phyloP scores from a whole-genome alignment of 2,888 invertebrate genomes.

The Hybos culiciformis region DNA sequence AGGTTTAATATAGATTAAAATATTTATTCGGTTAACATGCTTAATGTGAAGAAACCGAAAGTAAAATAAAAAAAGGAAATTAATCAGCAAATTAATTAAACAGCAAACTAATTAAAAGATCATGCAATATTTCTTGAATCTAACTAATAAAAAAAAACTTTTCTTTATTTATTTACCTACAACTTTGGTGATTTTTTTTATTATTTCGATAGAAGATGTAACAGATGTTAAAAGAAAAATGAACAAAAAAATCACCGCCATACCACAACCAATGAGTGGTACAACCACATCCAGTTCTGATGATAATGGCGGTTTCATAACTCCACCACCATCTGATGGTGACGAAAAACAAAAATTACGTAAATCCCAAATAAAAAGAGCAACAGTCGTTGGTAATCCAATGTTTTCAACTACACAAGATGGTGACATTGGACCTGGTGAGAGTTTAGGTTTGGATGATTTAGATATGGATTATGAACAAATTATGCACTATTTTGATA shows the following conservation, averaged over 20 bases:
- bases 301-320: conserved; percentile 23
- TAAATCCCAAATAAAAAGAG: conserved; percentile 52
- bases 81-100: no score
- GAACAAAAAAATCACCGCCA: conserved; percentile 13
- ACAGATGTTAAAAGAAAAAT: conserved; percentile 17
- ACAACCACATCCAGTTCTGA: conserved; percentile 20
- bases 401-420: conserved; percentile 55
- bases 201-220: conserved; percentile 16
- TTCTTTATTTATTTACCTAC: no score
- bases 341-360: no score
- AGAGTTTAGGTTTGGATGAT: conserved; percentile 62
- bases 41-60: no score
- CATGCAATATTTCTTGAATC: no score
- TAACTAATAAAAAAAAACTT: no score
- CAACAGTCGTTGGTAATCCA: conserved; percentile 77
- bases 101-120: no score
- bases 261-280: conserved; percentile 12
- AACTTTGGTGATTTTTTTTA: no score
- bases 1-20: no score
- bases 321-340: conserved; percentile 19
- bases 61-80: no score
- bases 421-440: conserved; percentile 40
- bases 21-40: no score
- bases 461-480: conserved; percentile 94
- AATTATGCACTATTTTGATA: conserved; percentile 96